A percentile compares a stretch with the other conserved stretches of the same genome.
Conservation (phyloP, 92 coral and sea anemone species). For the Zoanthus gigantus region DNA sequence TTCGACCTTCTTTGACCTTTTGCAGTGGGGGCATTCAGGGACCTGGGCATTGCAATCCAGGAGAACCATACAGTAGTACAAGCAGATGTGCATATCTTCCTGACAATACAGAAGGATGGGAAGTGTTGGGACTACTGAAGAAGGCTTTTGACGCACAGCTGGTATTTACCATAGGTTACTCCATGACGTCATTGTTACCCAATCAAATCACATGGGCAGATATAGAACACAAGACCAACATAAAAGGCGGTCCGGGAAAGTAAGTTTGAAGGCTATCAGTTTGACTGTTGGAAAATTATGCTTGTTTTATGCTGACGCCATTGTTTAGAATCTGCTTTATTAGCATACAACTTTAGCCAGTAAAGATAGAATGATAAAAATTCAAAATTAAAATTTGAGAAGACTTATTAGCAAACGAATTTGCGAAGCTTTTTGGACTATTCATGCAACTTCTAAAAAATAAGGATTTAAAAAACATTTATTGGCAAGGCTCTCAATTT, state of each 20-base stretch:
- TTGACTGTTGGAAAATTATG: background rate
- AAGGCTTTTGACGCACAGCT: slow-evolving; percentile 32
- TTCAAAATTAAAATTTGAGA: too few relatives aligned
- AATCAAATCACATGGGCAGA: slow-evolving; percentile 41
- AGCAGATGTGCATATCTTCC: slow-evolving; percentile 33
- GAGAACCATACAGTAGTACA: slow-evolving; percentile 16
- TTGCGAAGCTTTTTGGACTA: too few relatives aligned
- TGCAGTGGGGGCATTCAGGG: slow-evolving; percentile 32
- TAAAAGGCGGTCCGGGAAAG: slow-evolving; percentile 29
- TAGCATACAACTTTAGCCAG: too few relatives aligned
- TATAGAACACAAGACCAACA: slow-evolving; percentile 33
- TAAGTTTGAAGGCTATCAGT: background rate
- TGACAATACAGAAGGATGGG: slow-evolving; percentile 14
- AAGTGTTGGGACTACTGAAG: background rate
- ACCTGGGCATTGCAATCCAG: slow-evolving; percentile 37
- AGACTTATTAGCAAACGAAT: too few relatives aligned
- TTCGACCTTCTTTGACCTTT: too few relatives aligned
- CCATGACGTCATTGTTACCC: slow-evolving; percentile 22
- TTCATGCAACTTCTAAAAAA: too few relatives aligned
- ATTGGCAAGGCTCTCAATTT: too few relatives aligned
- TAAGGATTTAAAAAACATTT: too few relatives aligned
- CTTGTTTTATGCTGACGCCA: too few relatives aligned
- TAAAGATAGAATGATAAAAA: too few relatives aligned
- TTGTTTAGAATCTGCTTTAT: too few relatives aligned
- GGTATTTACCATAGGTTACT: slow-evolving; percentile 33